A percentile compares a stretch with the other conserved stretches of the same genome.
phyloP scores from a whole-genome alignment of 2,888 invertebrate species.

The Labia minor region DNA sequence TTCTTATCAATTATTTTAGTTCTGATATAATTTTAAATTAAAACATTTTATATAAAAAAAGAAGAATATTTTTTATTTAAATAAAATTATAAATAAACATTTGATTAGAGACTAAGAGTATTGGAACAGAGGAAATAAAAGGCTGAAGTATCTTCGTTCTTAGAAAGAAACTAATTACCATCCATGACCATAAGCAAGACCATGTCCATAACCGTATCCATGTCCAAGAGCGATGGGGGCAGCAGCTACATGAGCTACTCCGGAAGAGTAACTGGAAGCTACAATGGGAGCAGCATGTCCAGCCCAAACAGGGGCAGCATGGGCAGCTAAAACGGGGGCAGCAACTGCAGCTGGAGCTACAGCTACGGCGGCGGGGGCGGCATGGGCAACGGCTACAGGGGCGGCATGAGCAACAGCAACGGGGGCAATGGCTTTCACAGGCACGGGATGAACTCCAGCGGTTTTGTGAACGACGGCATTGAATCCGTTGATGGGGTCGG shows the following conservation, averaged over 20 bases:
- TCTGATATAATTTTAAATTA: no score
- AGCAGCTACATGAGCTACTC: neutral
- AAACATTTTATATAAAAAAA: neutral
- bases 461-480: slow-evolving; percentile 43
- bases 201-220: neutral
- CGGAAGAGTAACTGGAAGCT: neutral
- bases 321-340: neutral
- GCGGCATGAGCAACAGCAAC: slow-evolving; percentile 24
- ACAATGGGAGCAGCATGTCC: neutral
- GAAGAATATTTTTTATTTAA: neutral
- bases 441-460: slow-evolving; percentile 21
- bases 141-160: neutral
- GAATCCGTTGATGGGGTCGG: slow-evolving; percentile 43
- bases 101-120: neutral
- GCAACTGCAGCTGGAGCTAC: slow-evolving; percentile 19
- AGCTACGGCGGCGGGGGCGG: slow-evolving; percentile 19
- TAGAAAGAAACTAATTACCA: neutral
- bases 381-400: slow-evolving; percentile 22
- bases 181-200: neutral
- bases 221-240: neutral
- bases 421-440: slow-evolving; percentile 25
- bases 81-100: neutral
- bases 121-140: neutral
- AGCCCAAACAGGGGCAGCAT: neutral
- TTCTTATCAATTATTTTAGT: no score